A percentile compares a stretch with the other conserved stretches of the same genome.
These are phyloP conservation scores for Emys orbicularis DNA, from an alignment of 2,797 vertebrate genomes.

Conservation along the genomic window DNA sequence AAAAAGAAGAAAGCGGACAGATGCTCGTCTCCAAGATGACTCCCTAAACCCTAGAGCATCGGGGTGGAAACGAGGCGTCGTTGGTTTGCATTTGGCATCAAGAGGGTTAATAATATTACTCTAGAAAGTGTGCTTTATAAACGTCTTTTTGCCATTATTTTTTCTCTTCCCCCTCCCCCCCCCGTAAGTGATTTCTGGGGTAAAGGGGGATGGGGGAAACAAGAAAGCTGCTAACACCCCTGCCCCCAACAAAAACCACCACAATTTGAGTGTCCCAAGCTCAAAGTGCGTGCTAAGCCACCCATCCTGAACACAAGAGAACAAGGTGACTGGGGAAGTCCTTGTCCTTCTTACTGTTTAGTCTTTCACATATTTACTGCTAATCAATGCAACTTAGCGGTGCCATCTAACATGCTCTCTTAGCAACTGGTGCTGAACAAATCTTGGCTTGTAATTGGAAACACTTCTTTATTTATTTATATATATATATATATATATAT, in stretches of 20 bases:
- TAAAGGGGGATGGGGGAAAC: slow-evolving; percentile 28
- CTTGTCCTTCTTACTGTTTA: slow-evolving; percentile 31
- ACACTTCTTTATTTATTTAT: slow-evolving; percentile 10
- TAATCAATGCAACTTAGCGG: slow-evolving; percentile 57
- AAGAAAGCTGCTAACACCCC: slow-evolving; percentile 11
- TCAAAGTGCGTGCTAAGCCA: neutral
- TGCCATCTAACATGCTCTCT: slow-evolving; percentile 56
- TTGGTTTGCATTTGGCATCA: slow-evolving; percentile 72
- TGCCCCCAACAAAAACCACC: neutral
- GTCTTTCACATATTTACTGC: slow-evolving; percentile 73
- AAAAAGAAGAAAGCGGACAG: neutral
- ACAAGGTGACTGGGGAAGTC: neutral
- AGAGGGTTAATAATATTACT: slow-evolving; percentile 65
- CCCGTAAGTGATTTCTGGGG: slow-evolving; percentile 43
- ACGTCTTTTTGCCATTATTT: neutral
- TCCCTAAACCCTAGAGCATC: fast-evolving
- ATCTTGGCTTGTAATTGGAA: slow-evolving; percentile 64
- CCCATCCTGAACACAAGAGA: neutral
- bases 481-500: too few species aligned
- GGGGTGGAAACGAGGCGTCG: neutral
- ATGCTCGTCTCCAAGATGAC: fast-evolving
- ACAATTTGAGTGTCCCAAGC: neutral
- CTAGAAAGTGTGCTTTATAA: slow-evolving; percentile 82
- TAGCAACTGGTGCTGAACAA: slow-evolving; percentile 68
- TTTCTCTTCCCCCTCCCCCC: slow-evolving; percentile 28